phyloP scores from a whole-genome alignment of 1,140 invertebrate species.

The Orius insidiosus region DNA sequence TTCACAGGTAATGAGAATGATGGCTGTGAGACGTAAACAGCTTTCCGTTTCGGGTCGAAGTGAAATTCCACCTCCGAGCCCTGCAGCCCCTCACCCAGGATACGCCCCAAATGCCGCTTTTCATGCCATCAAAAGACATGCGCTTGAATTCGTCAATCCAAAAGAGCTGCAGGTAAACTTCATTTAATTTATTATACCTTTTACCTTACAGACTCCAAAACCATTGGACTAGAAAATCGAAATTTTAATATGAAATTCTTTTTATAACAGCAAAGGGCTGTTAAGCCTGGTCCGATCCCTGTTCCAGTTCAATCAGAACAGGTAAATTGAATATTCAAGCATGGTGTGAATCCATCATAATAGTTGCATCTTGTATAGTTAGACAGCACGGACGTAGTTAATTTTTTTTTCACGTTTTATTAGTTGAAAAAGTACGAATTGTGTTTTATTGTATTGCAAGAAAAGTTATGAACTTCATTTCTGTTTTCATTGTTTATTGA shows the following conservation, averaged over 20 bases:
- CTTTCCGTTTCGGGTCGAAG: slow-evolving; percentile 37
- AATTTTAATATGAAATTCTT: not conserved
- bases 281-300: slow-evolving; percentile 37
- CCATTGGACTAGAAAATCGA: not conserved
- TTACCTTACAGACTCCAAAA: not conserved
- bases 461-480: too few species aligned
- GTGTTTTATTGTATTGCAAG: too few species aligned
- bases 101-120: slow-evolving; percentile 70
- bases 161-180: slow-evolving; percentile 67
- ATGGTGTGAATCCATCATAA: too few species aligned
- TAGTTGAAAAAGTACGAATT: too few species aligned
- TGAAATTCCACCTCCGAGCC: slow-evolving; percentile 29
- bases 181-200: not conserved
- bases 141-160: slow-evolving; percentile 72
- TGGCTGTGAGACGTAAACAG: slow-evolving; percentile 41
- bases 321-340: slow-evolving; percentile 27
- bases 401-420: too few species aligned
- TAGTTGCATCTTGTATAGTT: too few species aligned
- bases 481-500: too few species aligned
- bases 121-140: slow-evolving; percentile 84
- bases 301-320: slow-evolving; percentile 31
- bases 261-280: slow-evolving; percentile 31
- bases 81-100: slow-evolving; percentile 34
- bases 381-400: too few species aligned
- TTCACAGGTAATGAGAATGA: slow-evolving; percentile 27